These are phyloP conservation scores for Drosophila mercatorum DNA, from an alignment of 2,888 invertebrate species.

Conservation along the genomic window DNA sequence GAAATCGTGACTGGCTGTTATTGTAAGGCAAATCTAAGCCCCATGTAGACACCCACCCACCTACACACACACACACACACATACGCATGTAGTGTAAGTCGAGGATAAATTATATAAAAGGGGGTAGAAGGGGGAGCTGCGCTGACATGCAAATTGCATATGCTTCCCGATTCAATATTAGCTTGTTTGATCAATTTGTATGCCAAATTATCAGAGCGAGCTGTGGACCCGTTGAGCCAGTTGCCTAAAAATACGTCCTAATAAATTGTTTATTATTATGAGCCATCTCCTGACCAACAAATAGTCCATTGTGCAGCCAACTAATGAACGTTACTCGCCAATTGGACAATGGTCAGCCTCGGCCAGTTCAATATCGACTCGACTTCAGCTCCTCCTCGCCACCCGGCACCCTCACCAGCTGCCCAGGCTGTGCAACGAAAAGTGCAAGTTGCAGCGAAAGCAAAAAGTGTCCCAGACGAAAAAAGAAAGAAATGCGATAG, in stretches of 20 bases:
- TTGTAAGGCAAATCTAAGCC: constrained; percentile 34
- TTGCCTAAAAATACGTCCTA: constrained; percentile 8
- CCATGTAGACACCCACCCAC: constrained; percentile 6
- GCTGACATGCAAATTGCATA: constrained; percentile 79
- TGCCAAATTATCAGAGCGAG: constrained; percentile 68
- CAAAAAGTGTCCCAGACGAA: constrained; percentile 38
- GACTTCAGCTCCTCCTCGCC: background rate
- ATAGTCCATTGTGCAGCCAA: constrained; percentile 30
- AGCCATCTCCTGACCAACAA: constrained; percentile 45
- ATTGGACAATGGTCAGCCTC: constrained; percentile 3
- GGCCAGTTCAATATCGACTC: background rate
- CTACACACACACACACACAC: constrained; percentile 32
- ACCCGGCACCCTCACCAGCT: background rate
- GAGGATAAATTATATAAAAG: constrained; percentile 59
- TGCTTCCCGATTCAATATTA: constrained; percentile 57
- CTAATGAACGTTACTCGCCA: constrained; percentile 56
- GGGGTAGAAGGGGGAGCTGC: background rate
- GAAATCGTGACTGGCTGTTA: constrained; percentile 77
- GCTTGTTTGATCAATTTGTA: constrained; percentile 81
- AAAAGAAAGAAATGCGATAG: background rate
- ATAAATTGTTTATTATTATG: constrained; percentile 34
- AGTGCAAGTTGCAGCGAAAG: constrained; percentile 60
- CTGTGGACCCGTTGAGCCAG: background rate
- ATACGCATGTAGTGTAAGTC: constrained; percentile 37
- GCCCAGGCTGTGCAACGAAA: constrained; percentile 37